Evolutionary conservation across 2,888 invertebrate genomes (phyloP).

Genomic region (Tridacna crocea): DNA sequence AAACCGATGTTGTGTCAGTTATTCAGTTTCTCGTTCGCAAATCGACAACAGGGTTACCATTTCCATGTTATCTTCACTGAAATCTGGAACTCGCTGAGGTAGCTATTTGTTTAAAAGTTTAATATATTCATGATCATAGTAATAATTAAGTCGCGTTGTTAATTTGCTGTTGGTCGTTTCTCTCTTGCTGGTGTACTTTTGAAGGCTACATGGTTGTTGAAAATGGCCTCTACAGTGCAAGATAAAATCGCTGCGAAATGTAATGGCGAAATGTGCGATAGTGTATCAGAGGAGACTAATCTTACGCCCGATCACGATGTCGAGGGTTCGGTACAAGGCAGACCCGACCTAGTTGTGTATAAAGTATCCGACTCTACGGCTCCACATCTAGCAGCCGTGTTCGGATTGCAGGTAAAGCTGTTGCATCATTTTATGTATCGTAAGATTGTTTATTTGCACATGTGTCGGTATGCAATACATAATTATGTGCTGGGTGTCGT

Average conservation of each 20-base stretch:
- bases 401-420: constrained; percentile 22
- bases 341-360: background rate
- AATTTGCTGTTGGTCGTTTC: no score
- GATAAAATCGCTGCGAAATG: background rate
- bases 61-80: no score
- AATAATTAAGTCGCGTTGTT: no score
- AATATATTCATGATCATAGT: background rate
- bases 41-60: no score
- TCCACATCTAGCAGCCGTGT: constrained; percentile 13
- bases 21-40: no score
- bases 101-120: no score
- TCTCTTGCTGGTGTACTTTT: no score
- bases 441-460: background rate
- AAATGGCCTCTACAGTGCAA: no score
- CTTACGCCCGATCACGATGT: background rate
- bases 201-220: no score
- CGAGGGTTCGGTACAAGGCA: background rate
- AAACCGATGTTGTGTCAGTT: no score
- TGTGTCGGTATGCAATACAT: background rate
- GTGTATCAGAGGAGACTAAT: background rate
- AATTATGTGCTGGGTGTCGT: background rate
- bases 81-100: no score
- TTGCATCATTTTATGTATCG: no score
- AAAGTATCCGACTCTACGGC: constrained; percentile 4
- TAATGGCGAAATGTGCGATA: background rate